Evolutionary conservation across 2,113 vertebrate genomes (phyloP).

Genomic region (Tragelaphus strepsiceros): DNA sequence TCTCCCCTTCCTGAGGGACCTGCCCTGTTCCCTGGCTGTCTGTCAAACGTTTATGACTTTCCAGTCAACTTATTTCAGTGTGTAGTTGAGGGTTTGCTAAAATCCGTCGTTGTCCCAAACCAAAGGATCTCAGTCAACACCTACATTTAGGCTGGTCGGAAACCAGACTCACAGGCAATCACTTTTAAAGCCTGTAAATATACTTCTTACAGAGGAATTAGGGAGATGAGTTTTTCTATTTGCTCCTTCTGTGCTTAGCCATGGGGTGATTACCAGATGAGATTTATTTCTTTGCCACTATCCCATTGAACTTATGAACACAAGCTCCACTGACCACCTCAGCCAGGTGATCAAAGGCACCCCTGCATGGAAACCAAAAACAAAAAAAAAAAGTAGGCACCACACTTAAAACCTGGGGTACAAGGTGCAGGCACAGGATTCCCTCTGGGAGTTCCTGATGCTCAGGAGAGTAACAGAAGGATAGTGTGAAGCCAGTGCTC

Average conservation of each 20-base stretch:
- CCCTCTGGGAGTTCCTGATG: not conserved
- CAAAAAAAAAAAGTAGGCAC: not conserved
- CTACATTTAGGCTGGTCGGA: not conserved
- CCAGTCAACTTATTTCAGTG: not conserved
- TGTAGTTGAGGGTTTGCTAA: not conserved
- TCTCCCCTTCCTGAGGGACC: not conserved
- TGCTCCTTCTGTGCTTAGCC: not conserved
- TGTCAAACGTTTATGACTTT: not conserved
- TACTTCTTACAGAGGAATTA: not conserved
- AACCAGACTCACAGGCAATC: not conserved
- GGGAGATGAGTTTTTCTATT: not conserved
- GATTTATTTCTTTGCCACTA: not conserved
- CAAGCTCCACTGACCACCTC: not conserved
- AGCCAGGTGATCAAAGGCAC: not conserved
- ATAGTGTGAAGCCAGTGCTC: rapidly evolving
- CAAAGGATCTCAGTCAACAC: not conserved
- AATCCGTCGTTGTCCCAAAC: not conserved
- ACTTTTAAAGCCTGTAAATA: not conserved
- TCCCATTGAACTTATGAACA: not conserved
- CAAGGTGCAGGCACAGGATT: not conserved
- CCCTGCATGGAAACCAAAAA: not conserved
- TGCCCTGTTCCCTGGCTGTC: not conserved
- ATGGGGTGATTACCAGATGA: not conserved
- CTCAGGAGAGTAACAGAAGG: not conserved
- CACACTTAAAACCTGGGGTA: not conserved